phyloP scores from a whole-genome alignment of 2,888 invertebrate genomes.

The Diplazon laetatorius region DNA sequence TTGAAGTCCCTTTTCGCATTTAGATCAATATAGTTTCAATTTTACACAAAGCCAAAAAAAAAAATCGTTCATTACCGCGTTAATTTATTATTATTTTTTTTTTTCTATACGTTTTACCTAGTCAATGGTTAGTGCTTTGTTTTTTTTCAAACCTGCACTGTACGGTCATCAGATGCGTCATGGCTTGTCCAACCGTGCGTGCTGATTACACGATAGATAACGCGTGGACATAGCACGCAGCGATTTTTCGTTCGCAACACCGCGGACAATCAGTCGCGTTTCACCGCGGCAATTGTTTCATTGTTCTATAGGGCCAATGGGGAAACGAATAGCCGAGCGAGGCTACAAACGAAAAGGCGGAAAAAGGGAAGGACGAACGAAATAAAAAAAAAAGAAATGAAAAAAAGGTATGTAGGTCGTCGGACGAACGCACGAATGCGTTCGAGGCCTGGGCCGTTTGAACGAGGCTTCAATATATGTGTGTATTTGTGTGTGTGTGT shows the following conservation, averaged over 20 bases:
- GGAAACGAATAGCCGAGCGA: constrained; percentile 5
- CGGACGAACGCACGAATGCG: constrained; percentile 48
- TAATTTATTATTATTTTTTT: too few relatives aligned
- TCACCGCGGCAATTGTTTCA: constrained; percentile 47
- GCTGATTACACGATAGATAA: constrained; percentile 18
- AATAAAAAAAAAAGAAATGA: too few relatives aligned
- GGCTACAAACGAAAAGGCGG: too few relatives aligned
- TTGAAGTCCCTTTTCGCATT: too few relatives aligned
- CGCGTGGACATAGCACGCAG: constrained; percentile 15
- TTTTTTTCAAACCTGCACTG: too few relatives aligned
- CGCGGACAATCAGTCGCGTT: constrained; percentile 57
- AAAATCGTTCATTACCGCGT: too few relatives aligned
- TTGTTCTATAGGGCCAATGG: constrained; percentile 40
- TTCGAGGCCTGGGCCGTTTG: constrained; percentile 9
- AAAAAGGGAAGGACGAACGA: too few relatives aligned
- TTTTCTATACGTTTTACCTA: too few relatives aligned
- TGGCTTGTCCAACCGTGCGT: constrained; percentile 27
- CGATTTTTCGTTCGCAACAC: constrained; percentile 46
- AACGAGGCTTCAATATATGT: neutral
- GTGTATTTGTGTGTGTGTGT: too few relatives aligned
- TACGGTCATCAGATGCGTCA: constrained; percentile 14
- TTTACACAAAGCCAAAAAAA: too few relatives aligned
- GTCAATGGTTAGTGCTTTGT: too few relatives aligned
- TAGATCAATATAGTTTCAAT: too few relatives aligned
- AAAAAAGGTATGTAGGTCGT: constrained; percentile 60